Evolutionary conservation across 2,888 invertebrate genomes (phyloP), one percentile per base, ranked within the genome.

Genomic region (Lasioglossum calceatum): DNA sequence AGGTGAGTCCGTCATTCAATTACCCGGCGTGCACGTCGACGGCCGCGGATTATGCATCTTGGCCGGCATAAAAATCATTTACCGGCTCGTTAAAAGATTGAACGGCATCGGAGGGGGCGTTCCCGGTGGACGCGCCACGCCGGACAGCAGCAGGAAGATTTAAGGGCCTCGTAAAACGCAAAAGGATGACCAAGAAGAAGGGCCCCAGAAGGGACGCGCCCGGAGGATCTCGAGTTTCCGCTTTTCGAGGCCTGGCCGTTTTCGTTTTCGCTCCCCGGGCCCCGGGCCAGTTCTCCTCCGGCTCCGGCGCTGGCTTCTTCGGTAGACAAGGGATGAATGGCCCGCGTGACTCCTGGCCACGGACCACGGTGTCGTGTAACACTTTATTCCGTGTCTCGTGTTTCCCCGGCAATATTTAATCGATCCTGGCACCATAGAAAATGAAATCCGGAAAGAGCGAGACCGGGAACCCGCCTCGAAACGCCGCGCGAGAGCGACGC

Each of bases 341-440:
- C 72, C 79, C 54, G 54, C 84, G 80, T 61, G 79, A 72, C 71
- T 73, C 75, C 83, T 72, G 74, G 84, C 85, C 42, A 87, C 87
- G 87, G 79, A 71, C 70, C 88, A 88, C 88, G 91, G 93, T 93
- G 93, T 94, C 93, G 92, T 89, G 91, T 93, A 92, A 93, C 94
- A 93, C 90, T 94, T 94, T 94, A 94, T 94, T 92, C 70, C 92
- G 91, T 88, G 89, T 93, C 93, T 92, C 91, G 92, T 92, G 92
- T 93, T 93, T 93, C 94, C 85, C 87, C 79, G 42, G 80, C 84
- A 81, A 90, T 91, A 91, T 90, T 92, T 91, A 92, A 93, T 93
- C 93, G 93, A 93, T 92, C 88, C 87, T 78, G 79, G 77, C 61
- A 58, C 83, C 44, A 67, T 75, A 44, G 64, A 77, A 61, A 80